Percentiles rank a stretch among this genome's conserved stretches.
Evolutionary conservation across 2,888 invertebrate genomes (phyloP).

Genomic region (Siphlonurus alternatus): DNA sequence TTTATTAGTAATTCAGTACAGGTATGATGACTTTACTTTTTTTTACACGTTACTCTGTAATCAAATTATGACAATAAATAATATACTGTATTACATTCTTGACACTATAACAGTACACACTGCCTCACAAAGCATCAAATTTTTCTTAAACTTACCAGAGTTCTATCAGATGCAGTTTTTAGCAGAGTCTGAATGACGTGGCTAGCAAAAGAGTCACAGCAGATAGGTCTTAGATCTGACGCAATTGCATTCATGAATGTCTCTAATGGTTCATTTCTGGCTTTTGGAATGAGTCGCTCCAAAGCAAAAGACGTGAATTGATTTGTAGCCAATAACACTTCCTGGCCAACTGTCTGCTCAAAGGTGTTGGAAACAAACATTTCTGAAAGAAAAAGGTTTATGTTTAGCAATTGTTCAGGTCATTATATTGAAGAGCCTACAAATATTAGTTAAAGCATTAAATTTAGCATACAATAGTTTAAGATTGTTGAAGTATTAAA

Average conservation of each 20-base stretch:
- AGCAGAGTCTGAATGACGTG: constrained; percentile 61
- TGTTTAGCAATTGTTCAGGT: neutral
- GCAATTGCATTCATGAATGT: constrained; percentile 43
- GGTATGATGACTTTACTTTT: too few relatives aligned
- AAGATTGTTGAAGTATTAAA: too few relatives aligned
- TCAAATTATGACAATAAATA: too few relatives aligned
- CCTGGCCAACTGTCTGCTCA: constrained; percentile 48
- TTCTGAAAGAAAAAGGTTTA: constrained; percentile 35
- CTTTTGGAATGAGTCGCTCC: constrained; percentile 54
- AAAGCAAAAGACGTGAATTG: constrained; percentile 64
- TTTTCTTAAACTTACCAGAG: constrained; percentile 12
- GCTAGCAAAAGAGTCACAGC: constrained; percentile 59
- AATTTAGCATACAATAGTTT: neutral
- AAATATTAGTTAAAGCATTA: neutral
- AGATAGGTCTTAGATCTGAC: constrained; percentile 48
- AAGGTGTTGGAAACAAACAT: constrained; percentile 59
- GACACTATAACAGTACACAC: too few relatives aligned
- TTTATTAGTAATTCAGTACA: too few relatives aligned
- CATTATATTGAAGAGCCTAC: constrained; percentile 1
- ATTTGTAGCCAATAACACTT: constrained; percentile 56
- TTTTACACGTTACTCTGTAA: too few relatives aligned
- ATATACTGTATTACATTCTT: too few relatives aligned
- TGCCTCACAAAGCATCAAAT: constrained; percentile 10
- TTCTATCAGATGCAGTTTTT: constrained; percentile 14
- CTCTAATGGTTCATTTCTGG: constrained; percentile 42